phyloP scores from a whole-genome alignment of 2,888 invertebrate genomes.

The Yponomeuta malinellus region DNA sequence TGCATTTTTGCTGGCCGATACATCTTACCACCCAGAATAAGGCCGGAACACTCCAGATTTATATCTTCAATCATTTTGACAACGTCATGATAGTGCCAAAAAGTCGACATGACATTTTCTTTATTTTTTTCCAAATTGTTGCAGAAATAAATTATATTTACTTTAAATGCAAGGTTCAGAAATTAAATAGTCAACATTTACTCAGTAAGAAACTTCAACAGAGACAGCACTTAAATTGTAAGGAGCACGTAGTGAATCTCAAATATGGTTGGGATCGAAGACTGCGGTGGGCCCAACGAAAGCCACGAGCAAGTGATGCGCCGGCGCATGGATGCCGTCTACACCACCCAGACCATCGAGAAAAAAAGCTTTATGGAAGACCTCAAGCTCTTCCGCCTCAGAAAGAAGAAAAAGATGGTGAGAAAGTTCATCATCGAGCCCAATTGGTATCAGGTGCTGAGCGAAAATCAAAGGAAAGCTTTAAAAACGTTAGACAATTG shows the following conservation, averaged over 20 bases:
- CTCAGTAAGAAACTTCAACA: neutral
- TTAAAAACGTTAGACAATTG: constrained; percentile 42
- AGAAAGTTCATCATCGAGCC: constrained; percentile 40
- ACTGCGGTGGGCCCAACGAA: neutral
- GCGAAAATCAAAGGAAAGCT: constrained; percentile 48
- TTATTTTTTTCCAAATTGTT: neutral
- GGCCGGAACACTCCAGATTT: too few species aligned
- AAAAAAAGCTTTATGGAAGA: constrained; percentile 56
- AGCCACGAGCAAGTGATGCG: neutral
- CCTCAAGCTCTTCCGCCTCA: constrained; percentile 44
- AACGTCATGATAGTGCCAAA: neutral
- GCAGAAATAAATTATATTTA: neutral
- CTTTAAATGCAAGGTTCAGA: neutral
- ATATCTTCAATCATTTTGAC: constrained; percentile 16
- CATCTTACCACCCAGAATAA: too few species aligned
- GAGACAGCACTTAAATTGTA: too few species aligned
- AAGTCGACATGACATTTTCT: neutral
- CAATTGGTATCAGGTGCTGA: constrained; percentile 60
- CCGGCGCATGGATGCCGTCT: neutral
- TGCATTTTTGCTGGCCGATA: too few species aligned
- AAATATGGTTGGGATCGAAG: neutral
- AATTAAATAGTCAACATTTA: neutral
- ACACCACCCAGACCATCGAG: constrained; percentile 21
- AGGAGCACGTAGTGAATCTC: too few species aligned
- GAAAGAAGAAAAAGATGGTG: constrained; percentile 24